Base-by-base conservation (phyloP, 2,113 vertebrate genomes). In the Nycticryphes semicollaris region DNA sequence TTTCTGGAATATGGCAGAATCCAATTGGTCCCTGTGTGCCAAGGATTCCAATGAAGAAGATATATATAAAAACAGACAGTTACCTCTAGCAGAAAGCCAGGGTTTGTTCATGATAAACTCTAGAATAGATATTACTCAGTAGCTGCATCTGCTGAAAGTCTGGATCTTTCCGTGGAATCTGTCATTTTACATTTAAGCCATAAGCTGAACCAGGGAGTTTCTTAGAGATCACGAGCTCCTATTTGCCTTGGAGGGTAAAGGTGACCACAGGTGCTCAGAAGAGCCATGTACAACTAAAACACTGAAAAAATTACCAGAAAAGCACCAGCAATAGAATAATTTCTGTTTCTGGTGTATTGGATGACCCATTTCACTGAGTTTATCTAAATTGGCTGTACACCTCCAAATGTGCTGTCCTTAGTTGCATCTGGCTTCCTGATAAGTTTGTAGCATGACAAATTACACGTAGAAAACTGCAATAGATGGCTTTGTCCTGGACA, bases 51-150 rank as follows among this genome's bases (percentile, higher is more conserved):
- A 93, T 72, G 62, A 94, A 96, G 95, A 87, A 91, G 43, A 87
- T 27, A 89, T 76, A 96, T 81, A 97, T 87, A 81, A 95, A 96
- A 96, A 57, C 94, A 97, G 91, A 88, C 90, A 93, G 94, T 76
- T 93, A 79, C 86, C 94, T 94, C 57, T 79, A 96, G 81, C 94
- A 96, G 89, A 96, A 94, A 91, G 91, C 89, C 96, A 96, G 84
- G 70, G 94, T 95, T 96, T 59, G 25, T 96, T 92, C 96, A 66
- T 56, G 89, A 82, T 77, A 87, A 76, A 82, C 86, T 94, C 92
- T 93, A 96, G 94, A 97, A 96, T 89, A 97, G 92, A 79, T 94
- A 97, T 93, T 96, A 96, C 92, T 97, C 90, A 96, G 79, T 95
- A 87, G 77, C 54, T 97, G 92, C 90, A 95, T 96, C 96, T 97